Evolutionary conservation across 2,113 vertebrate genomes (phyloP).

Genomic region (Rhinichthys klamathensis): DNA sequence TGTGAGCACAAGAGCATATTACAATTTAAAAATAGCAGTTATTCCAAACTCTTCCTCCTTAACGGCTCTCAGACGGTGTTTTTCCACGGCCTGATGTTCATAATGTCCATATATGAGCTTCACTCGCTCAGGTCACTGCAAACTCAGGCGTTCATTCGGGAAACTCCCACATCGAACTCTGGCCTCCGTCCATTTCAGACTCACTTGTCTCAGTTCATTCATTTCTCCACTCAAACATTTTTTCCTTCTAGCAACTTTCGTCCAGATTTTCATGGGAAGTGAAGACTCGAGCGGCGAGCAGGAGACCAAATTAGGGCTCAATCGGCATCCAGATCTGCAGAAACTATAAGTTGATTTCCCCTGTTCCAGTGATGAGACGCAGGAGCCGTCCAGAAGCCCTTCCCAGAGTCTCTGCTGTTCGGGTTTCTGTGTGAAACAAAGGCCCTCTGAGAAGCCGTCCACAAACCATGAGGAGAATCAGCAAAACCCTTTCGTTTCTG

Average conservation of each 20-base stretch:
- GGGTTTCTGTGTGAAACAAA: conserved; percentile 8
- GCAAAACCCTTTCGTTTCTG: not conserved
- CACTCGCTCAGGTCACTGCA: not conserved
- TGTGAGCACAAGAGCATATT: too few relatives aligned
- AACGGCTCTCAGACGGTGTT: not conserved
- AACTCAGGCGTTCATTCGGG: not conserved
- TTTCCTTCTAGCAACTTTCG: conserved; percentile 23
- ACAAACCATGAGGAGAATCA: conserved; percentile 1
- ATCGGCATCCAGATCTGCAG: conserved; percentile 72
- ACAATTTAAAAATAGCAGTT: too few relatives aligned
- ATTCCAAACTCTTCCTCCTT: not conserved
- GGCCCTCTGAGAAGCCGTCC: not conserved
- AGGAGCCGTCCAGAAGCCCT: conserved; percentile 62
- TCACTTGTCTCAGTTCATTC: conserved; percentile 60
- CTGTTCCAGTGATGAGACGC: conserved; percentile 70
- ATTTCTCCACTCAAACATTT: conserved; percentile 51
- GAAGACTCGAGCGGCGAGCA: conserved; percentile 54
- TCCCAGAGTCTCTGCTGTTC: conserved; percentile 59
- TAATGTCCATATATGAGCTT: conserved; percentile 1
- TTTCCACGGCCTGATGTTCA: not conserved
- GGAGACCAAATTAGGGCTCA: conserved; percentile 70
- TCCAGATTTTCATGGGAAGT: conserved; percentile 74
- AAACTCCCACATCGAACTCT: conserved; percentile 44
- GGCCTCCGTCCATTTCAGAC: conserved; percentile 41
- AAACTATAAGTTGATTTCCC: conserved; percentile 70